Evolutionary conservation across 2,888 invertebrate genomes (phyloP).

Genomic region (Orthosia incerta): DNA sequence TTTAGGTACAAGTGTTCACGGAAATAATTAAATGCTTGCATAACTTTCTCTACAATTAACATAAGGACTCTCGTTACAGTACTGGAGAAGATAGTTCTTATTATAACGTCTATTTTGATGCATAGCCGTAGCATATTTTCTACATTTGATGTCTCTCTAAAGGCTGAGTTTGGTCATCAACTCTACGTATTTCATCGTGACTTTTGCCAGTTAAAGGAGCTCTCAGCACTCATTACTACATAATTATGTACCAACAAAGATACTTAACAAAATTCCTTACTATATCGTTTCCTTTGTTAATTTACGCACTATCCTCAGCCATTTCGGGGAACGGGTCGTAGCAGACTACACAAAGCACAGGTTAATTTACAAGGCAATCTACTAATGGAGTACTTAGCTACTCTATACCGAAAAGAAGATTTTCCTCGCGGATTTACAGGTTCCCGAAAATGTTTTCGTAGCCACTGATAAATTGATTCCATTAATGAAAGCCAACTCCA

Average conservation of each 20-base stretch:
- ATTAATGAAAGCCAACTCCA: conserved; percentile 68
- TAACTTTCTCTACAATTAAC: conserved; percentile 1
- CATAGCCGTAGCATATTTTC: background rate
- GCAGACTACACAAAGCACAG: conserved; percentile 41
- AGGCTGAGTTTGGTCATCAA: background rate
- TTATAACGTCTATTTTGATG: background rate
- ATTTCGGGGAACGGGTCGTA: conserved; percentile 24
- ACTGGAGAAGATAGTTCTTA: too few relatives aligned
- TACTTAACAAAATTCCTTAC: conserved; percentile 19
- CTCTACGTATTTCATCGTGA: background rate
- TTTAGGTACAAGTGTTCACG: conserved; percentile 1
- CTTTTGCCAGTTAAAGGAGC: background rate
- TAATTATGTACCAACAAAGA: background rate
- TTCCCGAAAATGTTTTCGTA: conserved; percentile 65
- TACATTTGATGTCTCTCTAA: background rate
- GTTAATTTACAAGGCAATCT: conserved; percentile 72
- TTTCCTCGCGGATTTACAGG: conserved; percentile 59
- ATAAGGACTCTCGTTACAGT: background rate
- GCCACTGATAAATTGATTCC: conserved; percentile 71
- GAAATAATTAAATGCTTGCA: conserved; percentile 19
- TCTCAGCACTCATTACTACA: background rate
- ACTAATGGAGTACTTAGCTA: conserved; percentile 70
- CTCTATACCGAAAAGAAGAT: conserved; percentile 55
- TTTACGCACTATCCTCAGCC: conserved; percentile 20
- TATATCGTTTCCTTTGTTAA: conserved; percentile 13